Percentiles rank a stretch among this genome's conserved stretches.
Conservation (phyloP, 2,797 vertebrate genomes). For the Semotilus atromaculatus region DNA sequence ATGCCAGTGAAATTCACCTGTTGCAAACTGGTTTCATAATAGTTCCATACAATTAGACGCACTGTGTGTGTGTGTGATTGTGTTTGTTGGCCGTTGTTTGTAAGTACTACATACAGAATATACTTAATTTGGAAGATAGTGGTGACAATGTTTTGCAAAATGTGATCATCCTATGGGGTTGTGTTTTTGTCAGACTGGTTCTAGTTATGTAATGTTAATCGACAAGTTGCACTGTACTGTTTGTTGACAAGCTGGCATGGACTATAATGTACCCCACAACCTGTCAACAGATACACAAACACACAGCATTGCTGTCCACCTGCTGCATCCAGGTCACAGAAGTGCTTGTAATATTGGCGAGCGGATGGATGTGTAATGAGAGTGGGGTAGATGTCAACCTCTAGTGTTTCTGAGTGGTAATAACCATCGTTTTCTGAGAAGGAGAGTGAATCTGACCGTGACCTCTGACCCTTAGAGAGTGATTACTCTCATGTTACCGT, state of each 20-base stretch:
- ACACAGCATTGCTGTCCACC: slow-evolving; percentile 51
- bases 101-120: neutral
- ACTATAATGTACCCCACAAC: slow-evolving; percentile 15
- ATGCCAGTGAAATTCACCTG: slow-evolving; percentile 57
- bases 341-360: slow-evolving; percentile 52
- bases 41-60: slow-evolving; percentile 7
- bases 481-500: slow-evolving; percentile 7
- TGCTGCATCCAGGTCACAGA: slow-evolving; percentile 52
- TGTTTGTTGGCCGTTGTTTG: neutral
- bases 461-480: slow-evolving; percentile 9
- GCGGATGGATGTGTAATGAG: slow-evolving; percentile 55
- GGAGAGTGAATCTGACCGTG: slow-evolving; percentile 23
- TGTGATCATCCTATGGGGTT: neutral
- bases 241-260: neutral
- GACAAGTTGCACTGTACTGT: neutral
- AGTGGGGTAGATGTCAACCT: slow-evolving; percentile 55
- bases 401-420: slow-evolving; percentile 51
- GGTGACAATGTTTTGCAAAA: neutral
- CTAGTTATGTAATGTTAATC: neutral
- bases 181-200: neutral
- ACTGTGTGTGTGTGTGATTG: neutral
- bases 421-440: slow-evolving; percentile 51
- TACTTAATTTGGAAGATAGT: too few relatives aligned
- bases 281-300: slow-evolving; percentile 41
- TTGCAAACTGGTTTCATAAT: slow-evolving; percentile 46